Percentiles rank a stretch among this genome's conserved stretches.
Evolutionary conservation across 2,113 vertebrate genomes (phyloP).

Genomic region (Corvus cornix): DNA sequence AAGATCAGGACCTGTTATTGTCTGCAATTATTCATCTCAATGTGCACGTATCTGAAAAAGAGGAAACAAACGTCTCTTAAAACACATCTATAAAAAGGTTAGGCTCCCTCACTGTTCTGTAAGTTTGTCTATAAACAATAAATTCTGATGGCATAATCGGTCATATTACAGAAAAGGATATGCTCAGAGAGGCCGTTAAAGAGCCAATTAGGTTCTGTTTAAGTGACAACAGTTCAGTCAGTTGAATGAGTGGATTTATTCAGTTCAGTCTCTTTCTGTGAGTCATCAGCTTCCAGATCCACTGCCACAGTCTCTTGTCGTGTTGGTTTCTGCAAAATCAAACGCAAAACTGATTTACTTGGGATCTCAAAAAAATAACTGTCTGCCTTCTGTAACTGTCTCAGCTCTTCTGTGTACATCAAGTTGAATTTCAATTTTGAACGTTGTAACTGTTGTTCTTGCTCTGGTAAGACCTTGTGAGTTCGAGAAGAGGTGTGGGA

Average conservation of each 20-base stretch:
- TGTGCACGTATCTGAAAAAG: slow-evolving; percentile 57
- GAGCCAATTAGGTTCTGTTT: slow-evolving; percentile 70
- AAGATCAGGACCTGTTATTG: slow-evolving; percentile 66
- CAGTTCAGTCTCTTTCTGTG: slow-evolving; percentile 54
- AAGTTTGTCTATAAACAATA: slow-evolving; percentile 69
- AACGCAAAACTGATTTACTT: slow-evolving; percentile 50
- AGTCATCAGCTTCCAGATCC: slow-evolving; percentile 61
- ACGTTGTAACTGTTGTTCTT: slow-evolving; percentile 45
- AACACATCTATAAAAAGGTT: slow-evolving; percentile 69
- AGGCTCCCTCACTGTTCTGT: slow-evolving; percentile 57
- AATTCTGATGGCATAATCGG: slow-evolving; percentile 68
- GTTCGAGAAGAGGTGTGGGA: slow-evolving; percentile 49
- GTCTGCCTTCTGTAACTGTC: slow-evolving; percentile 50
- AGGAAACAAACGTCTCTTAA: slow-evolving; percentile 63
- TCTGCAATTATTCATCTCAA: slow-evolving; percentile 64
- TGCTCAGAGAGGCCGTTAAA: slow-evolving; percentile 67
- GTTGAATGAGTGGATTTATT: slow-evolving; percentile 71
- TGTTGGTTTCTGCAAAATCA: slow-evolving; percentile 57
- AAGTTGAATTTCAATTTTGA: slow-evolving; percentile 54
- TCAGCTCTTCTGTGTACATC: slow-evolving; percentile 34
- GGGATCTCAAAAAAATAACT: slow-evolving; percentile 56
- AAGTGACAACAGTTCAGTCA: slow-evolving; percentile 69
- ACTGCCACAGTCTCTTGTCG: slow-evolving; percentile 33
- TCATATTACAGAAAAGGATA: slow-evolving; percentile 69
- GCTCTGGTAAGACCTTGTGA: slow-evolving; percentile 49